phyloP scores from a whole-genome alignment of 2,113 vertebrate species.

The Sterrhoptilus dennistouni region DNA sequence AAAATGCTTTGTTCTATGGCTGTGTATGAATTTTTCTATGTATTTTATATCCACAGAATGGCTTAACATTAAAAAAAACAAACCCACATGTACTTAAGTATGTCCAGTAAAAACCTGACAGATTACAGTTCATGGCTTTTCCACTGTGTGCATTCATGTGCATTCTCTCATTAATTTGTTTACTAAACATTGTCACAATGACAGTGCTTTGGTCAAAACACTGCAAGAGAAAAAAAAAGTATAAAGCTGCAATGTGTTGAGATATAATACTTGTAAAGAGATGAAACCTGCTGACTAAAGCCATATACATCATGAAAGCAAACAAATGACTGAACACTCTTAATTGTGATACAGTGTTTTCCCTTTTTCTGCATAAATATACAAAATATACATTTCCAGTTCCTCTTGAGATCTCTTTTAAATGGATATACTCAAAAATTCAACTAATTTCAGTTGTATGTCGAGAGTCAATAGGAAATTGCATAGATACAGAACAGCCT shows the following conservation, averaged over 20 bases:
- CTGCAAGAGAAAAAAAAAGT: slow-evolving; percentile 14
- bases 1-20: slow-evolving; percentile 78
- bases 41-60: slow-evolving; percentile 57
- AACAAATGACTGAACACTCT: slow-evolving; percentile 66
- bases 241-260: slow-evolving; percentile 46
- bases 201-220: slow-evolving; percentile 77
- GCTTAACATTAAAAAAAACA: slow-evolving; percentile 26
- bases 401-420: slow-evolving; percentile 41
- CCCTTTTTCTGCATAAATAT: slow-evolving; percentile 80
- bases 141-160: slow-evolving; percentile 56
- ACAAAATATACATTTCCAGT: slow-evolving; percentile 87
- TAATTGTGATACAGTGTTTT: slow-evolving; percentile 73
- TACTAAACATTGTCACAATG: slow-evolving; percentile 73
- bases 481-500: slow-evolving; percentile 57
- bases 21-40: slow-evolving; percentile 57
- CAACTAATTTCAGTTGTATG: not conserved
- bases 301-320: slow-evolving; percentile 63
- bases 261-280: slow-evolving; percentile 73
- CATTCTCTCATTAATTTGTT: slow-evolving; percentile 61
- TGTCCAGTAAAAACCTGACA: slow-evolving; percentile 72
- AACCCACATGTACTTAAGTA: not conserved
- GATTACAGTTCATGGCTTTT: slow-evolving; percentile 63
- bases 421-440: slow-evolving; percentile 48
- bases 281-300: slow-evolving; percentile 72
- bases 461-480: slow-evolving; percentile 43